Percentiles rank a stretch among this genome's conserved stretches.
Evolutionary conservation across 2,888 invertebrate genomes (phyloP).

Genomic region (Ditula angustiorana): DNA sequence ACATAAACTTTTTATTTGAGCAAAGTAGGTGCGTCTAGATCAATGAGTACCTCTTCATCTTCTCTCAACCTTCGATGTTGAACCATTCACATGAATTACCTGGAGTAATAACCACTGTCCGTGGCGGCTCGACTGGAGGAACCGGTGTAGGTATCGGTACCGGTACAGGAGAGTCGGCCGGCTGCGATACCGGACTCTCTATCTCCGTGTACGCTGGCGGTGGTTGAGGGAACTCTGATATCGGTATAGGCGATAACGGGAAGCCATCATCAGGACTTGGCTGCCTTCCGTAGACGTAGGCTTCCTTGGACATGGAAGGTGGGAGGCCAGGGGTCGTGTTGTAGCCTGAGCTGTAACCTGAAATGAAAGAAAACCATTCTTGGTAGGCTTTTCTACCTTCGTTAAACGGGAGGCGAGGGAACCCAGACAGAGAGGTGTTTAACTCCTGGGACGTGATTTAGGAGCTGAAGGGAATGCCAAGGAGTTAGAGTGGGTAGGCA

Average conservation of each 20-base stretch:
- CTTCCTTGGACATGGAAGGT: slow-evolving; percentile 56
- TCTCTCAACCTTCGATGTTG: background rate
- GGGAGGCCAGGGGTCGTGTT: slow-evolving; percentile 34
- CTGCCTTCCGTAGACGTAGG: slow-evolving; percentile 53
- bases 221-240: slow-evolving; percentile 63
- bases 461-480: too few relatives aligned
- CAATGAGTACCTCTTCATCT: too few relatives aligned
- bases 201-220: slow-evolving; percentile 71
- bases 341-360: slow-evolving; percentile 10
- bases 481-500: too few relatives aligned
- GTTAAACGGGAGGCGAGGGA: too few relatives aligned
- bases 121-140: slow-evolving; percentile 46
- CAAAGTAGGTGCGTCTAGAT: too few relatives aligned
- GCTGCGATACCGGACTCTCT: slow-evolving; percentile 44
- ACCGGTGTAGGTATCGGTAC: slow-evolving; percentile 37
- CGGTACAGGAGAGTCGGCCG: slow-evolving; percentile 3
- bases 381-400: too few relatives aligned
- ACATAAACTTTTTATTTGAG: too few relatives aligned
- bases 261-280: slow-evolving; percentile 53
- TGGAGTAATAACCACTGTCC: slow-evolving; percentile 62
- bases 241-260: slow-evolving; percentile 54
- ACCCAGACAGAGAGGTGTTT: too few relatives aligned
- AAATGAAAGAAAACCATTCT: background rate
- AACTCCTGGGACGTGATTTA: too few relatives aligned
- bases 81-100: slow-evolving; percentile 44